phyloP scores from a whole-genome alignment of 2,113 vertebrate genomes.

The Sphaerodactylus townsendi region DNA sequence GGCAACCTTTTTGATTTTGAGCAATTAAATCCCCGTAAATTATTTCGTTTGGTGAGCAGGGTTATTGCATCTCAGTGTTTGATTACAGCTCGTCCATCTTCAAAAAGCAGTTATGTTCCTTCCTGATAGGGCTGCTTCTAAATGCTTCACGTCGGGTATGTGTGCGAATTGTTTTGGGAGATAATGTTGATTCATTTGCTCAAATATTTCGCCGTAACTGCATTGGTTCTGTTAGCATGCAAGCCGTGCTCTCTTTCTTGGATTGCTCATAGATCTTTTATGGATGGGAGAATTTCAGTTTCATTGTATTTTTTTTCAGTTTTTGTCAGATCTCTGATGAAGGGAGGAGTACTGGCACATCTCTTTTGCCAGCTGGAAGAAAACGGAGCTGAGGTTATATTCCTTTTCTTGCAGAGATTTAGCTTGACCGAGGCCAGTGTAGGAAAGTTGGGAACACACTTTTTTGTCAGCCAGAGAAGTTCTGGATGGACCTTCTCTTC shows the following conservation, averaged over 20 bases:
- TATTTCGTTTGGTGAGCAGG: background rate
- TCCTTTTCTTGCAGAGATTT: too few relatives aligned
- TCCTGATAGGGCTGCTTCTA: conserved; percentile 9
- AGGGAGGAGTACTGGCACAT: too few relatives aligned
- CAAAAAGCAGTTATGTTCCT: background rate
- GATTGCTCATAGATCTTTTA: conserved; percentile 11
- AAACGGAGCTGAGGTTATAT: too few relatives aligned
- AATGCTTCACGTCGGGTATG: conserved; percentile 23
- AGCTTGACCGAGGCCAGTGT: too few relatives aligned
- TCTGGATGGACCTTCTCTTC: too few relatives aligned
- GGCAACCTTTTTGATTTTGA: conserved; percentile 16
- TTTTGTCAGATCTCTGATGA: too few relatives aligned
- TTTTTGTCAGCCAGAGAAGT: too few relatives aligned
- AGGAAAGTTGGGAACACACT: too few relatives aligned
- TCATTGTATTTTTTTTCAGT: background rate
- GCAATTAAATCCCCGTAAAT: conserved; percentile 26
- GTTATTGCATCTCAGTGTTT: conserved; percentile 3
- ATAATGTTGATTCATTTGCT: conserved; percentile 16
- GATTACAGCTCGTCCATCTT: background rate
- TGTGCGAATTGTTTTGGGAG: conserved; percentile 10
- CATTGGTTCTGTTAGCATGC: conserved; percentile 8
- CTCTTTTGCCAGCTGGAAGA: too few relatives aligned
- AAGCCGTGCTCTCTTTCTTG: conserved; percentile 12
- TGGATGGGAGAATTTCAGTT: conserved; percentile 33
- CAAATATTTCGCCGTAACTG: conserved; percentile 12